phyloP scores from a whole-genome alignment of 2,797 vertebrate genomes.

The Momotus momota region DNA sequence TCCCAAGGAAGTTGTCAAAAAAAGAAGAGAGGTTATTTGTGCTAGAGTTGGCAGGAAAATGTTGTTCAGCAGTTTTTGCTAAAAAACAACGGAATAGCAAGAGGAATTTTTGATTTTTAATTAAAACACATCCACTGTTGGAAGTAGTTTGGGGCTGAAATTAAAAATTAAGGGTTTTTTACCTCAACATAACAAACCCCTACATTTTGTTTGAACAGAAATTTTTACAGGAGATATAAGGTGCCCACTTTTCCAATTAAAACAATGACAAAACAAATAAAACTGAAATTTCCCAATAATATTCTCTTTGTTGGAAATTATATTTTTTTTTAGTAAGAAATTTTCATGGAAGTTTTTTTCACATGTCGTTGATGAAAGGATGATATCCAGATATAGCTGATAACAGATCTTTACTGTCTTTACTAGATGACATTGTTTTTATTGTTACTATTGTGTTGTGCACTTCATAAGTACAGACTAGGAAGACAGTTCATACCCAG shows the following conservation, averaged over 20 bases:
- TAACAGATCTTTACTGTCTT: conserved; percentile 17
- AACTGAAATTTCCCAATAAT: neutral
- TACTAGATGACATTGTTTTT: conserved; percentile 42
- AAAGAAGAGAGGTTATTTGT: conserved; percentile 57
- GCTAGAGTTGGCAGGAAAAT: conserved; percentile 53
- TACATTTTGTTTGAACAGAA: neutral
- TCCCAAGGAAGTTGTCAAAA: conserved; percentile 69
- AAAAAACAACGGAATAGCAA: conserved; percentile 40
- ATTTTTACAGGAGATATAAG: neutral
- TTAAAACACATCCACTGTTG: conserved; percentile 36
- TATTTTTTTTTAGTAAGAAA: neutral
- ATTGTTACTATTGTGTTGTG: conserved; percentile 2
- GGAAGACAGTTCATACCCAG: conserved; percentile 38
- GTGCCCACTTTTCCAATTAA: neutral
- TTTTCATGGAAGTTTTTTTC: neutral
- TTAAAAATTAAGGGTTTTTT: neutral
- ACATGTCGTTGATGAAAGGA: neutral
- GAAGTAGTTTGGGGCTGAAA: conserved; percentile 12
- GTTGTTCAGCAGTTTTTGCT: conserved; percentile 18
- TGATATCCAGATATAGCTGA: conserved; percentile 33
- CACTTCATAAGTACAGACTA: conserved; percentile 35
- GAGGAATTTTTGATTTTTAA: conserved; percentile 31
- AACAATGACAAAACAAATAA: neutral
- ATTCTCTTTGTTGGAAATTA: neutral
- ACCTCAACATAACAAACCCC: neutral